A percentile compares a stretch with the other conserved stretches of the same genome.
Conservation (phyloP, 1,140 invertebrate genomes). For the Sinonovacula constricta region DNA sequence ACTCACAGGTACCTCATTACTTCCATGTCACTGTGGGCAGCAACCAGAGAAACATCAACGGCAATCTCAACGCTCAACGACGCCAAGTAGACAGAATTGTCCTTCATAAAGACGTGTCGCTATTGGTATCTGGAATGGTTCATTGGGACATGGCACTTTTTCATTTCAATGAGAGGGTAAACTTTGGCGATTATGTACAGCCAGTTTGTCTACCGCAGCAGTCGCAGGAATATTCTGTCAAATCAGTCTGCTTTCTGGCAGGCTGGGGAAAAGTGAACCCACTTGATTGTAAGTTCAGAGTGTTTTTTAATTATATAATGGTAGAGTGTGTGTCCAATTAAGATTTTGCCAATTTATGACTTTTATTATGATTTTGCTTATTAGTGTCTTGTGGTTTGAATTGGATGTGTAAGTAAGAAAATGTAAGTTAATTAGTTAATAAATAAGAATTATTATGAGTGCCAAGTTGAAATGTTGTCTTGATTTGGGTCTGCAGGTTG, state of each 20-base stretch:
- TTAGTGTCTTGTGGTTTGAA: no score
- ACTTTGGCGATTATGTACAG: conserved; percentile 83
- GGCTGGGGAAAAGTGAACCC: conserved; percentile 85
- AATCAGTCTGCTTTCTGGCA: conserved; percentile 85
- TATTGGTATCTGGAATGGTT: conserved; percentile 8
- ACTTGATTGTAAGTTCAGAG: conserved; percentile 7
- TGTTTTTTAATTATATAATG: not conserved
- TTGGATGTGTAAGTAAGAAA: no score
- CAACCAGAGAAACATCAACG: not conserved
- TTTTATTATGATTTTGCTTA: no score
- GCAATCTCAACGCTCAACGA: conserved; percentile 2
- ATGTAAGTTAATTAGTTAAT: no score
- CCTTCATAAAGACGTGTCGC: conserved; percentile 17
- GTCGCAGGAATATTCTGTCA: conserved; percentile 55
- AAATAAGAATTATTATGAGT: no score
- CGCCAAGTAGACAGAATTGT: conserved; percentile 25
- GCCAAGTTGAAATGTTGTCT: no score
- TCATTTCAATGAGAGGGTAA: conserved; percentile 84
- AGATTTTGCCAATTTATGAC: no score
- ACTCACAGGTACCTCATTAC: conserved; percentile 27
- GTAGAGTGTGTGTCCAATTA: no score
- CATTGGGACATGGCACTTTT: conserved; percentile 88
- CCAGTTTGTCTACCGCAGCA: conserved; percentile 84
- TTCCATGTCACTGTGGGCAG: conserved; percentile 37
- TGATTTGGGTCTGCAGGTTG: no score